These are phyloP conservation scores for Aramus guarauna DNA, from an alignment of 2,113 vertebrate genomes.

Conservation along the genomic window DNA sequence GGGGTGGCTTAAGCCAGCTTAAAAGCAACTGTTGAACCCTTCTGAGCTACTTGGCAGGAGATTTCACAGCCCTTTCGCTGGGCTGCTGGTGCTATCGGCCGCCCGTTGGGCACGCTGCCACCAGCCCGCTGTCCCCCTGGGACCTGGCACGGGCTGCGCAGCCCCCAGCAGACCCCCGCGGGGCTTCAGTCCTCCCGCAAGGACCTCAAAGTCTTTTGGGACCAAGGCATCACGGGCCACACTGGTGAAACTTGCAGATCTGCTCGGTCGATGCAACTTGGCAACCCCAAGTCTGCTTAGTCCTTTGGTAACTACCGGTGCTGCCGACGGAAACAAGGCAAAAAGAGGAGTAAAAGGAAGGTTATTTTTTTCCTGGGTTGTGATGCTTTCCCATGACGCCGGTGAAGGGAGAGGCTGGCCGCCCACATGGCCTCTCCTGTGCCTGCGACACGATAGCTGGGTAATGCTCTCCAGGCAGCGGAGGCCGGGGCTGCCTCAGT, in stretches of 20 bases:
- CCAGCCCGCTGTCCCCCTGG: not conserved
- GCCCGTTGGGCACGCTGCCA: not conserved
- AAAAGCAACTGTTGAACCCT: not conserved
- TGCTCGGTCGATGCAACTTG: not conserved
- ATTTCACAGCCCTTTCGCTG: not conserved
- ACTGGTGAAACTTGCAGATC: not conserved
- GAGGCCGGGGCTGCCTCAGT: not conserved
- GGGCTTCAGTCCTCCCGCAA: not conserved
- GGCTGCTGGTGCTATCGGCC: not conserved
- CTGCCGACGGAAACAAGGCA: not conserved
- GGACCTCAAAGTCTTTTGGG: not conserved
- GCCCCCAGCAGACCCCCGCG: rapidly evolving
- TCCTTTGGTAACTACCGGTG: not conserved
- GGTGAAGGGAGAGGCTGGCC: not conserved
- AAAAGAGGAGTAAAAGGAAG: rapidly evolving
- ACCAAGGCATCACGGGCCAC: rapidly evolving
- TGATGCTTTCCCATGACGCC: not conserved
- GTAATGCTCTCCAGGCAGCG: not conserved
- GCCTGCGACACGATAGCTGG: rapidly evolving
- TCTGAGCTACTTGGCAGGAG: not conserved
- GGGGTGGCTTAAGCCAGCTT: not conserved
- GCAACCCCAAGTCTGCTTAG: not conserved
- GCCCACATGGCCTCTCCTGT: not conserved
- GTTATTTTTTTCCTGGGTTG: not conserved
- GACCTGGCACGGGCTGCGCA: not conserved